These are phyloP conservation scores for Plutella xylostella DNA, from an alignment of 2,888 invertebrate species.

Conservation along the genomic window DNA sequence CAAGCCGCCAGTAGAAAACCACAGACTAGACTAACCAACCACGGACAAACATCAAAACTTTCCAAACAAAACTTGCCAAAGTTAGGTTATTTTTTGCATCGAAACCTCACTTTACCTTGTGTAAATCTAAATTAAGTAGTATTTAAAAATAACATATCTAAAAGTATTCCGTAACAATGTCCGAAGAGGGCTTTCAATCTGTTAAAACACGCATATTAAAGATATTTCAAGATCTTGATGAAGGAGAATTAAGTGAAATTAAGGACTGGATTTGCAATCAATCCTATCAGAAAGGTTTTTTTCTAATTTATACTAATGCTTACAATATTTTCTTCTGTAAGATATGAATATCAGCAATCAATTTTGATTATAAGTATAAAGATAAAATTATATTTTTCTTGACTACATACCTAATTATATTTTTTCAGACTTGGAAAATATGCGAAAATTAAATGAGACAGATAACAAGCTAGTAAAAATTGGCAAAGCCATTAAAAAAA, in stretches of 20 bases:
- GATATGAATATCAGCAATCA: too few species aligned
- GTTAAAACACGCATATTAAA: slow-evolving; percentile 40
- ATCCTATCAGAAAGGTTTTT: slow-evolving; percentile 42
- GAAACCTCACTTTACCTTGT: too few species aligned
- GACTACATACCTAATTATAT: not conserved
- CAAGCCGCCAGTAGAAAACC: too few species aligned
- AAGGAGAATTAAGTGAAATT: slow-evolving; percentile 34
- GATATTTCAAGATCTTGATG: slow-evolving; percentile 37
- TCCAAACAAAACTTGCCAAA: too few species aligned
- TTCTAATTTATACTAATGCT: not conserved
- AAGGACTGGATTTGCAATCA: slow-evolving; percentile 50
- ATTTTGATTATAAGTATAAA: too few species aligned
- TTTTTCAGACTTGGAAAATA: slow-evolving; percentile 39
- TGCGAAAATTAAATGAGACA: slow-evolving; percentile 29
- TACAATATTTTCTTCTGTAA: not conserved
- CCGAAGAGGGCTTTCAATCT: slow-evolving; percentile 28
- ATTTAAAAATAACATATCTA: too few species aligned
- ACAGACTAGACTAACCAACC: too few species aligned
- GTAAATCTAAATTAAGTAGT: too few species aligned
- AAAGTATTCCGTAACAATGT: too few species aligned
- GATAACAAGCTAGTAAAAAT: slow-evolving; percentile 42
- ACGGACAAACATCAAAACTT: too few species aligned
- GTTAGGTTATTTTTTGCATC: too few species aligned
- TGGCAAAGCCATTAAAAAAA: slow-evolving; percentile 38
- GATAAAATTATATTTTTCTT: not conserved